Evolutionary conservation across 1,140 invertebrate species (phyloP).

Genomic region (Drosophila virilis): DNA sequence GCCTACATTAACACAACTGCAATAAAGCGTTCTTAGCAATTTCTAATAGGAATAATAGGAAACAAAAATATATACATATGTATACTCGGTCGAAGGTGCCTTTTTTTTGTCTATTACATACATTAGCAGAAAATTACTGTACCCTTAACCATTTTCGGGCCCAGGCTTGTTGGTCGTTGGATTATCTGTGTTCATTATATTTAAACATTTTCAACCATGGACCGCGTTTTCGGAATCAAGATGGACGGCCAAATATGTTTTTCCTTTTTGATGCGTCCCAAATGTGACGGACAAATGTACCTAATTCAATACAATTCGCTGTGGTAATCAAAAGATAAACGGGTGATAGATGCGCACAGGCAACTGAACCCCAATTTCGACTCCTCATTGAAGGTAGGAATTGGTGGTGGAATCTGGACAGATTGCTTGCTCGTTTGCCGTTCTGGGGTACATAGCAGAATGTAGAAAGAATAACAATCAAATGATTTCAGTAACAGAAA

Average conservation of each 20-base stretch:
- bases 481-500: constrained; percentile 57
- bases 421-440: constrained; percentile 36
- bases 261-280: constrained; percentile 3
- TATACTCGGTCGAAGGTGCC: too few relatives aligned
- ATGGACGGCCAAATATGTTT: neutral
- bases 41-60: too few relatives aligned
- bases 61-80: too few relatives aligned
- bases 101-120: too few relatives aligned
- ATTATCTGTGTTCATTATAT: neutral
- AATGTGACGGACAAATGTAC: constrained; percentile 57
- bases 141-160: too few relatives aligned
- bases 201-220: neutral
- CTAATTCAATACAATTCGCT: constrained; percentile 78
- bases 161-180: neutral
- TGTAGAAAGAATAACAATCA: constrained; percentile 78
- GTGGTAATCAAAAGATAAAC: constrained; percentile 77
- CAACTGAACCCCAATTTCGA: constrained; percentile 37
- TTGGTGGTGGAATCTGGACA: constrained; percentile 43
- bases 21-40: too few relatives aligned
- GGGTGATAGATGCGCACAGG: constrained; percentile 38
- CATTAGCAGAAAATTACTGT: too few relatives aligned
- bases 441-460: constrained; percentile 36
- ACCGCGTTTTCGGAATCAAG: neutral
- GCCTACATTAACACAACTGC: too few relatives aligned
- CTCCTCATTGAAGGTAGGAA: neutral